These are phyloP conservation scores for Drymodes brunneopygia DNA, from an alignment of 2,113 vertebrate species.

Conservation along the genomic window DNA sequence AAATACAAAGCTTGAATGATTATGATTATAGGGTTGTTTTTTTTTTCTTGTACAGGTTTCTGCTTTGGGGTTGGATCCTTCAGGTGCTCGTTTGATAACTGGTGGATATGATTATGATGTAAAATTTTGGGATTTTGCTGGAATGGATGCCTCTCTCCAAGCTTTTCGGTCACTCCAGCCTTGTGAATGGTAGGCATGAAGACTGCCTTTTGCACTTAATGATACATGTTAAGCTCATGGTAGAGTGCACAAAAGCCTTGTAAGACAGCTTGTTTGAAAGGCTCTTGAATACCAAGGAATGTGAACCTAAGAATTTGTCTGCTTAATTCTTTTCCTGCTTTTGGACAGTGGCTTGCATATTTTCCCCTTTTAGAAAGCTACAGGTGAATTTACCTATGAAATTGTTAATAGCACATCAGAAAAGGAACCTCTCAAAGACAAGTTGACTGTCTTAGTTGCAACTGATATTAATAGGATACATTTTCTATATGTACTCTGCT, in stretches of 20 bases:
- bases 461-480: background rate
- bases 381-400: background rate
- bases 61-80: constrained; percentile 91
- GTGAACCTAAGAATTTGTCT: background rate
- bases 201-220: background rate
- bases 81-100: constrained; percentile 92
- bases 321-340: background rate
- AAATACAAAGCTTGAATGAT: background rate
- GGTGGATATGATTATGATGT: constrained; percentile 93
- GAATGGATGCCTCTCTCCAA: constrained; percentile 92
- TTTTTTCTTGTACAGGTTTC: constrained; percentile 77
- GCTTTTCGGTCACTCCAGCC: constrained; percentile 93
- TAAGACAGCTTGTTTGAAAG: background rate
- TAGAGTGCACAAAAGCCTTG: background rate
- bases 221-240: background rate
- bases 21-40: background rate
- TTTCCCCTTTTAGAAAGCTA: background rate
- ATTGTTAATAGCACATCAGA: background rate
- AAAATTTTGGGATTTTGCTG: constrained; percentile 97
- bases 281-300: background rate
- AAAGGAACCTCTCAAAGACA: background rate
- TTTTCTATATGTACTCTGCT: background rate
- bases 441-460: background rate
- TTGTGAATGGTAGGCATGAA: constrained; percentile 87
- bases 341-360: background rate